phyloP scores from a whole-genome alignment of 1,140 invertebrate species.

The Pachypeltis micranthus region DNA sequence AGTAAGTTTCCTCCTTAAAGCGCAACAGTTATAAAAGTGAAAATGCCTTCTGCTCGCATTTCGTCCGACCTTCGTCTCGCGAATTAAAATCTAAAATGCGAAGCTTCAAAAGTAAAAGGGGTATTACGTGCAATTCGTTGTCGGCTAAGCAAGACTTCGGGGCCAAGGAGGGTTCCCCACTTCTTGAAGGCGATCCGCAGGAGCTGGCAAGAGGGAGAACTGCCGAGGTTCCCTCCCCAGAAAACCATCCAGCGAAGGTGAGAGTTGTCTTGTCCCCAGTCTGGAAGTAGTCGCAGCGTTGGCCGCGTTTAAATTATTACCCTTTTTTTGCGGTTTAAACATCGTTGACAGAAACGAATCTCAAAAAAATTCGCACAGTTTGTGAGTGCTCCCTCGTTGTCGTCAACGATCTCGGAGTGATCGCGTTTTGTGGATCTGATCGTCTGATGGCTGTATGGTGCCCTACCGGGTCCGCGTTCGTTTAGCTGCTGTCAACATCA shows the following conservation, averaged over 20 bases:
- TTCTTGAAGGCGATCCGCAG: background rate
- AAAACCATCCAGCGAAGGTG: too few species aligned
- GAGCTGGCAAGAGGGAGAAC: background rate
- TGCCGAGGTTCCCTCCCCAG: background rate
- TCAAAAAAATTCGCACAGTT: too few species aligned
- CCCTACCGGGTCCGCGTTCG: background rate
- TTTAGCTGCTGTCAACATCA: constrained; percentile 1
- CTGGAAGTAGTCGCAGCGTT: background rate
- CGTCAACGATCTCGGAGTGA: too few species aligned
- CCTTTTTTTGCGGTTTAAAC: background rate
- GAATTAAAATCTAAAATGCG: background rate
- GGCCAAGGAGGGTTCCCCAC: too few species aligned
- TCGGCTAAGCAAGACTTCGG: too few species aligned
- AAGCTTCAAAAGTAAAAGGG: background rate
- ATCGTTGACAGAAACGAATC: background rate
- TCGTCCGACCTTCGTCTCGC: background rate
- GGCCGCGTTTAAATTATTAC: too few species aligned
- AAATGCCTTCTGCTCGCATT: too few species aligned
- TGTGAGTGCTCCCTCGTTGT: too few species aligned
- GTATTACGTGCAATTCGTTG: background rate
- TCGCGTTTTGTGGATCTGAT: too few species aligned
- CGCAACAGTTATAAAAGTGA: too few species aligned
- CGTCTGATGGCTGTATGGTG: constrained; percentile 2
- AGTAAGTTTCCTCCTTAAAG: too few species aligned
- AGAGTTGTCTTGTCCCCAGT: constrained; percentile 3